A percentile compares a stretch with the other conserved stretches of the same genome.
These are phyloP conservation scores for Bathynomus jamesi DNA, from an alignment of 1,140 invertebrate species.

Conservation along the genomic window DNA sequence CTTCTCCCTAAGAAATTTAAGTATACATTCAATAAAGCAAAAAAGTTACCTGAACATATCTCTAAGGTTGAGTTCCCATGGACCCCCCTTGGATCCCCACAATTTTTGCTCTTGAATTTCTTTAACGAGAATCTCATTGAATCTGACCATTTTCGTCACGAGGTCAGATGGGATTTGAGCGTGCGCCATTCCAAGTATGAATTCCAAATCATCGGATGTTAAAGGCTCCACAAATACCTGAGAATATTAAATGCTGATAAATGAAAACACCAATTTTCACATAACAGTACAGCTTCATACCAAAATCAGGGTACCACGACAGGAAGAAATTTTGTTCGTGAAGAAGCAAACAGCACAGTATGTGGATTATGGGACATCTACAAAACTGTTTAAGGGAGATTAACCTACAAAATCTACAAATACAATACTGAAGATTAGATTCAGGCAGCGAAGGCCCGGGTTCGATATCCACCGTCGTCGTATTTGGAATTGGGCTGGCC, in stretches of 20 bases:
- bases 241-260: conserved; percentile 27
- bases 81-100: conserved; percentile 66
- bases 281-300: no score
- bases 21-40: not conserved
- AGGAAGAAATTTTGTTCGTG: no score
- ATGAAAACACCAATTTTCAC: no score
- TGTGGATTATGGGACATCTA: no score
- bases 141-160: conserved; percentile 65
- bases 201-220: conserved; percentile 62
- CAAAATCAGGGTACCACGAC: no score
- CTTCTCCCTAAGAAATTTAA: conserved; percentile 1
- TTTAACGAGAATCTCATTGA: conserved; percentile 62
- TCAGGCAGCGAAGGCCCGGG: no score
- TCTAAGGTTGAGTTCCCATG: conserved; percentile 95
- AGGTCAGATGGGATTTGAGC: conserved; percentile 45
- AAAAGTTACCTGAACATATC: conserved; percentile 88
- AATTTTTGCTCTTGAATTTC: conserved; percentile 54
- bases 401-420: no score
- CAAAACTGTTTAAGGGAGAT: no score
- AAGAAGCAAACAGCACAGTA: no score
- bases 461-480: no score
- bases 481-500: no score
- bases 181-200: conserved; percentile 49
- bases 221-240: conserved; percentile 77
- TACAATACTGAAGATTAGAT: no score